phyloP scores from a whole-genome alignment of 2,888 invertebrate genomes.

The Papilio gigon region DNA sequence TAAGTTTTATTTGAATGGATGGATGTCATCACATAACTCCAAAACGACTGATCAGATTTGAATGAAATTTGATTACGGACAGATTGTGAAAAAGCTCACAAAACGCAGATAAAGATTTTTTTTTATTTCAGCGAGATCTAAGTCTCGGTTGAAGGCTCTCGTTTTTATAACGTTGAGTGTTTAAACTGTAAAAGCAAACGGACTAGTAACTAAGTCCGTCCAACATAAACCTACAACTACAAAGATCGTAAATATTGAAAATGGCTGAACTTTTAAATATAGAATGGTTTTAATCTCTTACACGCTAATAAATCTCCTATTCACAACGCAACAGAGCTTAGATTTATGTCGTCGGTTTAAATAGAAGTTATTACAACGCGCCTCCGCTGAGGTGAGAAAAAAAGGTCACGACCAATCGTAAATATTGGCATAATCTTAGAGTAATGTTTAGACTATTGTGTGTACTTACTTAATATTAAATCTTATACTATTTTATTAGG shows the following conservation, averaged over 20 bases:
- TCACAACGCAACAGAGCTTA: conserved; percentile 41
- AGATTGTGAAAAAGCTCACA: no score
- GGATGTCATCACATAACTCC: no score
- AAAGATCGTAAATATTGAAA: conserved; percentile 44
- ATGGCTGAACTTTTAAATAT: conserved; percentile 39
- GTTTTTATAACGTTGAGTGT: no score
- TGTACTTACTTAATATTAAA: neutral
- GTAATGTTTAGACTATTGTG: conserved; percentile 25
- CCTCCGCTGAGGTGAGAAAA: conserved; percentile 44
- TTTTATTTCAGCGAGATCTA: no score
- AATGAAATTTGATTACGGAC: no score
- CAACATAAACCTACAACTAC: conserved; percentile 42
- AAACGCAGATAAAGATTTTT: no score
- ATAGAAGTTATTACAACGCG: conserved; percentile 42
- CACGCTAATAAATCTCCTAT: conserved; percentile 47
- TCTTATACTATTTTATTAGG: conserved; percentile 2
- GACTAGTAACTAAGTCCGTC: neutral
- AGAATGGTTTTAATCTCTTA: conserved; percentile 45
- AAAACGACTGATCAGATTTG: no score
- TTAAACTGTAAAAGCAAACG: neutral
- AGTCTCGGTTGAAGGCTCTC: no score
- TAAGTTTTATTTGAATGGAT: no score
- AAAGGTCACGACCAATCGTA: conserved; percentile 47
- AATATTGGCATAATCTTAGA: conserved; percentile 46
- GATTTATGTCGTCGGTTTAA: conserved; percentile 43